phyloP scores from a whole-genome alignment of 2,113 vertebrate genomes.

The Leptobrachium leishanense region DNA sequence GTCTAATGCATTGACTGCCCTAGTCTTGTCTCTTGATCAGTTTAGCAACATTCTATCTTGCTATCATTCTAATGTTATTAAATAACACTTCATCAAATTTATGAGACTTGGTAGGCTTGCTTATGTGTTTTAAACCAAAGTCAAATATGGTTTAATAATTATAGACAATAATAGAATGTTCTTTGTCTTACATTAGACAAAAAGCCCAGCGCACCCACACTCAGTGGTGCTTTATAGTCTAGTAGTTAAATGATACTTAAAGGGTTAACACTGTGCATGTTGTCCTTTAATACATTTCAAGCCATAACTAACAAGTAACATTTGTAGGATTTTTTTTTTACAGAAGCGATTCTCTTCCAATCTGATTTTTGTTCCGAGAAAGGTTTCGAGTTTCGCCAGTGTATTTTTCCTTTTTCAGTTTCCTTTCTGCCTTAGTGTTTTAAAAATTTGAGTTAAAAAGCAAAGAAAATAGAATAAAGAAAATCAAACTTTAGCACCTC shows the following conservation, averaged over 20 bases:
- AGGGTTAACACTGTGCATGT: neutral
- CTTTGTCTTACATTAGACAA: too few relatives aligned
- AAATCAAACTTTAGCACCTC: too few relatives aligned
- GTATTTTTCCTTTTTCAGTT: too few relatives aligned
- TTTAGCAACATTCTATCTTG: slow-evolving; percentile 28
- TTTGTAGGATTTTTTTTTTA: neutral
- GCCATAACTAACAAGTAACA: slow-evolving; percentile 6
- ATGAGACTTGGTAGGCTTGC: slow-evolving; percentile 9
- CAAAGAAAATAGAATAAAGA: too few relatives aligned
- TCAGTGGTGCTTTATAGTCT: too few relatives aligned
- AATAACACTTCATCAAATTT: slow-evolving; percentile 16
- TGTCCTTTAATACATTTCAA: neutral
- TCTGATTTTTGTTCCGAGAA: neutral
- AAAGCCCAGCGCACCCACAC: too few relatives aligned
- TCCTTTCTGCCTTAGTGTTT: too few relatives aligned
- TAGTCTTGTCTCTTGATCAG: slow-evolving; percentile 7
- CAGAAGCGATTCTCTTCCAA: neutral
- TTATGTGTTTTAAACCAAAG: slow-evolving; percentile 24
- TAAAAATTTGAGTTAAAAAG: too few relatives aligned
- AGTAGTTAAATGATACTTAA: neutral
- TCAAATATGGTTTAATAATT: neutral
- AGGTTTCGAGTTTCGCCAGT: too few relatives aligned
- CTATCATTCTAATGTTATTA: slow-evolving; percentile 17
- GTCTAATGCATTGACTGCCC: slow-evolving; percentile 10
- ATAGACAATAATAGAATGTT: neutral